phyloP scores from a whole-genome alignment of 2,113 vertebrate species.

The Siphamia tubifer region DNA sequence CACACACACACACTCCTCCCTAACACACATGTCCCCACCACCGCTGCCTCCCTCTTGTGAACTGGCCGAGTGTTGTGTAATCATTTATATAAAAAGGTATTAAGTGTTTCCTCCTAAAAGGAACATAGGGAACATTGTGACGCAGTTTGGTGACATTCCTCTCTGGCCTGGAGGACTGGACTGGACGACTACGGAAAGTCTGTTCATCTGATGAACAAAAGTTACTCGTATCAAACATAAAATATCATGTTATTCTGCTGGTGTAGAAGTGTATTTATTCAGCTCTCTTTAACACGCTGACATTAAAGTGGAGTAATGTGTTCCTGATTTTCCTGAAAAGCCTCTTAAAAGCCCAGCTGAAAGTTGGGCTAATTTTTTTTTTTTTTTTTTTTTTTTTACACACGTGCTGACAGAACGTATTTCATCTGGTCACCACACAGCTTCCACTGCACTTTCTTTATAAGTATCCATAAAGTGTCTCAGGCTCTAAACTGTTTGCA shows the following conservation, averaged over 20 bases:
- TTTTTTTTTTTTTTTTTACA: neutral
- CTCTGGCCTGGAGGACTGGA: slow-evolving; percentile 12
- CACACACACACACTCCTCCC: neutral
- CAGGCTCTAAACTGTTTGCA: too few species aligned
- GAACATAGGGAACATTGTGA: slow-evolving; percentile 54
- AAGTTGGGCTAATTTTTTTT: neutral
- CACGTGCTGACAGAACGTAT: neutral
- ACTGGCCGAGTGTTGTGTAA: slow-evolving; percentile 50
- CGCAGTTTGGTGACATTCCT: slow-evolving; percentile 51
- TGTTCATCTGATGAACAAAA: slow-evolving; percentile 20
- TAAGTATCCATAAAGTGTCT: neutral
- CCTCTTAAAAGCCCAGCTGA: slow-evolving; percentile 13
- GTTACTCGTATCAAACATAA: slow-evolving; percentile 7
- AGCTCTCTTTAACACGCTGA: neutral
- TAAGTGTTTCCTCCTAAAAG: slow-evolving; percentile 59
- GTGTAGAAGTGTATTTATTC: neutral
- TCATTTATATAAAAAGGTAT: slow-evolving; percentile 66
- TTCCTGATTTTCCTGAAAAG: slow-evolving; percentile 15
- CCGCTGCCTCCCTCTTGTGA: neutral
- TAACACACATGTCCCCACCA: slow-evolving; percentile 4
- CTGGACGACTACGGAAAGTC: slow-evolving; percentile 12
- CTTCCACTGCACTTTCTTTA: neutral
- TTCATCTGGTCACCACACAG: neutral
- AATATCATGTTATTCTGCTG: neutral
- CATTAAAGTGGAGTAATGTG: slow-evolving; percentile 20